Conservation (phyloP, 2,113 vertebrate genomes). For the Clarias batrachus region DNA sequence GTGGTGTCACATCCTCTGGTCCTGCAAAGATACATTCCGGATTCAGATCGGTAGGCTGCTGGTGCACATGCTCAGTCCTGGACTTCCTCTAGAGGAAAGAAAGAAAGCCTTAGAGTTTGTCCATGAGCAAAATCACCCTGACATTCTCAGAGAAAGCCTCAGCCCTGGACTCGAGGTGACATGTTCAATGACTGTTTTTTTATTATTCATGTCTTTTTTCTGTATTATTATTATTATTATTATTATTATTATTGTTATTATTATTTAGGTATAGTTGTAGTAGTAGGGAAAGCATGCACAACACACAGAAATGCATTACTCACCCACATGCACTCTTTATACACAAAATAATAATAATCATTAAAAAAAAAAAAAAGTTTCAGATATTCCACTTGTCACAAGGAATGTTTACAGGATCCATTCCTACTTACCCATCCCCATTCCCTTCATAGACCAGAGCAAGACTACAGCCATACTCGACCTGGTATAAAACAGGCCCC, state of each 20-base stretch:
- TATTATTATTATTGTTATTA: background rate
- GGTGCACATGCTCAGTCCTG: slow-evolving; percentile 84
- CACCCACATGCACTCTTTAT: too few relatives aligned
- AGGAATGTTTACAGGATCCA: too few relatives aligned
- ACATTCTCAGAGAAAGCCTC: slow-evolving; percentile 91
- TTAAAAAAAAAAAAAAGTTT: too few relatives aligned
- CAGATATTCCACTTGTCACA: too few relatives aligned
- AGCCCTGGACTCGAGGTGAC: slow-evolving; percentile 85
- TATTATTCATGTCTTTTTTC: background rate
- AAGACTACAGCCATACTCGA: too few relatives aligned
- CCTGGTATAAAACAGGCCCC: too few relatives aligned
- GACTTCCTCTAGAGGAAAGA: slow-evolving; percentile 75
- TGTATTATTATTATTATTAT: background rate
- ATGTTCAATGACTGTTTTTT: background rate
- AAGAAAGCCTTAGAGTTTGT: slow-evolving; percentile 84
- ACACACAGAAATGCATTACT: too few relatives aligned
- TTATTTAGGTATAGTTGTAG: background rate
- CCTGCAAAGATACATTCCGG: slow-evolving; percentile 88
- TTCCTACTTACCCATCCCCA: too few relatives aligned
- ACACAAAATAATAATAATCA: too few relatives aligned
- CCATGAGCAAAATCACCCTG: slow-evolving; percentile 80
- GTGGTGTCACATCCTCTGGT: slow-evolving; percentile 86
- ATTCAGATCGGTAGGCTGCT: slow-evolving; percentile 88
- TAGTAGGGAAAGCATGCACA: too few relatives aligned
- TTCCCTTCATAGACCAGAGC: too few relatives aligned